phyloP scores from a whole-genome alignment of 2,113 vertebrate species.

The Trogon surrucura region DNA sequence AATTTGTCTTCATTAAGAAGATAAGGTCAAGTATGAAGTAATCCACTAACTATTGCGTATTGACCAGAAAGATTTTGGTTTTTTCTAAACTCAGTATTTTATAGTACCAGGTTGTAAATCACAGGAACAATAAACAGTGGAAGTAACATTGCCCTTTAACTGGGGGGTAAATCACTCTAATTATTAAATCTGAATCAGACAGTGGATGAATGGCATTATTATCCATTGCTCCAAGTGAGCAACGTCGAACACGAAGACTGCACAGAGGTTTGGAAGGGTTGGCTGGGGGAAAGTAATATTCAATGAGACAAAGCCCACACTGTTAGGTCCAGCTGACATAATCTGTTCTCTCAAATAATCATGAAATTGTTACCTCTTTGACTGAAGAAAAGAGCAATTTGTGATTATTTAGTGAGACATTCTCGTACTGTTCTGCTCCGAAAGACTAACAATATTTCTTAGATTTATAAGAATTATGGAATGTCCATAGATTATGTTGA shows the following conservation, averaged over 20 bases:
- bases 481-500: slow-evolving; percentile 43
- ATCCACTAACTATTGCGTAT: not conserved
- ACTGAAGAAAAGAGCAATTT: slow-evolving; percentile 59
- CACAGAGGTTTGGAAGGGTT: not conserved
- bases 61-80: not conserved
- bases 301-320: slow-evolving; percentile 57
- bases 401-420: slow-evolving; percentile 52
- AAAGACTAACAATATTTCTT: slow-evolving; percentile 40
- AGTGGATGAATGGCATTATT: slow-evolving; percentile 67
- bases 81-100: not conserved
- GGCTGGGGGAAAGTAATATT: slow-evolving; percentile 1
- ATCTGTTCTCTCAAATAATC: slow-evolving; percentile 51
- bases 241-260: not conserved
- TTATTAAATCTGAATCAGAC: slow-evolving; percentile 63
- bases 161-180: slow-evolving; percentile 40
- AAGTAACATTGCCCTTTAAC: slow-evolving; percentile 53
- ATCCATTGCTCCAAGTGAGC: slow-evolving; percentile 23
- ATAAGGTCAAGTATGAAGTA: slow-evolving; percentile 31
- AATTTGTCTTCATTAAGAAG: not conserved
- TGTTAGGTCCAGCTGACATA: slow-evolving; percentile 63
- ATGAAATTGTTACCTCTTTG: slow-evolving; percentile 49
- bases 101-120: slow-evolving; percentile 5
- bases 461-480: slow-evolving; percentile 35
- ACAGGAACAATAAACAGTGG: slow-evolving; percentile 27
- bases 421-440: slow-evolving; percentile 42